A percentile compares a stretch with the other conserved stretches of the same genome.
Evolutionary conservation across 2,888 invertebrate genomes (phyloP).

Genomic region (Panopea generosa): DNA sequence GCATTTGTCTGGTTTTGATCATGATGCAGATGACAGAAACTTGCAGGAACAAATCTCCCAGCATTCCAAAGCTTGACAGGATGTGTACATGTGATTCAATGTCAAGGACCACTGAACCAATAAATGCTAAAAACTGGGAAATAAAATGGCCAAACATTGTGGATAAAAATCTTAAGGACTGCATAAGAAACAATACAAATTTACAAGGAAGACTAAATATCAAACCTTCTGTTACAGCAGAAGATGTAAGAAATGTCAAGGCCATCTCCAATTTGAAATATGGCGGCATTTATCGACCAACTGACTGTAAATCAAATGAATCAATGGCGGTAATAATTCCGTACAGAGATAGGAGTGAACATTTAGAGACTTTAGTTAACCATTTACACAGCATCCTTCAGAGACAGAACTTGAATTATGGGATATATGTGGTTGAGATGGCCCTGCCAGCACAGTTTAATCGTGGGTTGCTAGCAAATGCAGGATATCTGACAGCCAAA

Average conservation of each 20-base stretch:
- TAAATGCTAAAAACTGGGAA: not conserved
- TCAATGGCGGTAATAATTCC: constrained; percentile 33
- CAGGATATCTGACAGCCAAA: constrained; percentile 36
- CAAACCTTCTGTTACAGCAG: not conserved
- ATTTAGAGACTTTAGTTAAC: constrained; percentile 26
- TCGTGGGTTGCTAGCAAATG: constrained; percentile 47
- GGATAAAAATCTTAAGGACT: not conserved
- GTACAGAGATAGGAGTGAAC: constrained; percentile 24
- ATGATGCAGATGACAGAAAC: constrained; percentile 11
- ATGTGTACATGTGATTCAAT: too few relatives aligned
- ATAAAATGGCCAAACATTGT: not conserved
- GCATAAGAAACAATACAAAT: not conserved
- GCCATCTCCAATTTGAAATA: not conserved
- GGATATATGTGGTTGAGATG: constrained; percentile 49
- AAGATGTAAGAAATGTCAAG: not conserved
- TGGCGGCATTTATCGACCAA: constrained; percentile 29
- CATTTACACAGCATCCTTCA: constrained; percentile 34
- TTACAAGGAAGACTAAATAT: not conserved
- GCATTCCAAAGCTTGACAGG: too few relatives aligned
- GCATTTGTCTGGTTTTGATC: constrained; percentile 10
- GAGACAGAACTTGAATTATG: constrained; percentile 31
- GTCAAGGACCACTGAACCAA: too few relatives aligned
- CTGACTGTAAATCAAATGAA: constrained; percentile 10
- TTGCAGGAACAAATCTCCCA: not conserved
- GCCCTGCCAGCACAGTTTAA: constrained; percentile 48